A percentile compares a stretch with the other conserved stretches of the same genome.
These are phyloP conservation scores for Acrocyrtus sp. DNA, from an alignment of 2,888 invertebrate genomes.

Conservation along the genomic window DNA sequence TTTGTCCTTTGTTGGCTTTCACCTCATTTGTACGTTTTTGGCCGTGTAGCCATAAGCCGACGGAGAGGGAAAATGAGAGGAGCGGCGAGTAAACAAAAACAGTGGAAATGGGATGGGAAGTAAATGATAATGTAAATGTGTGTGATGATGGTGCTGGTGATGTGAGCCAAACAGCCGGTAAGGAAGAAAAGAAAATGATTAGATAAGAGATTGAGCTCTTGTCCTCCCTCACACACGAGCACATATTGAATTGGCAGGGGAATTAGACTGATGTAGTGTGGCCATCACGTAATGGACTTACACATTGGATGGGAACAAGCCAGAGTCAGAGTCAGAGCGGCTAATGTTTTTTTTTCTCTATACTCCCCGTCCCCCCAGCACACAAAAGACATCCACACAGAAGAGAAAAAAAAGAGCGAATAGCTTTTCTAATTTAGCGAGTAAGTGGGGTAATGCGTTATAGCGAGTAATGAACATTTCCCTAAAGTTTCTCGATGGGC, in stretches of 20 bases:
- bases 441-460: slow-evolving; percentile 3
- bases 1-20: no score
- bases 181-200: slow-evolving; percentile 42
- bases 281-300: slow-evolving; percentile 59
- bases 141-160: no score
- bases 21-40: no score
- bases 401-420: slow-evolving; percentile 9
- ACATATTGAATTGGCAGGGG: slow-evolving; percentile 57
- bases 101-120: not conserved
- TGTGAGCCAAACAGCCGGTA: slow-evolving; percentile 31
- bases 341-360: slow-evolving; percentile 22
- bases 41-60: no score
- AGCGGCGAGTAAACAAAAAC: not conserved
- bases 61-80: not conserved
- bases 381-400: slow-evolving; percentile 7
- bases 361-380: not conserved
- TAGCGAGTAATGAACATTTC: not conserved
- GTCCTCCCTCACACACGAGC: no score
- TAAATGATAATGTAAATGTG: no score
- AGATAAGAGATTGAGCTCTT: slow-evolving; percentile 51
- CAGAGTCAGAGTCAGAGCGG: no score
- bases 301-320: no score
- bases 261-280: no score
- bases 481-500: no score
- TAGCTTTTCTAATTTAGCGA: slow-evolving; percentile 30